Evolutionary conservation across 2,888 invertebrate species (phyloP).

Genomic region (Microplitis deprimator): DNA sequence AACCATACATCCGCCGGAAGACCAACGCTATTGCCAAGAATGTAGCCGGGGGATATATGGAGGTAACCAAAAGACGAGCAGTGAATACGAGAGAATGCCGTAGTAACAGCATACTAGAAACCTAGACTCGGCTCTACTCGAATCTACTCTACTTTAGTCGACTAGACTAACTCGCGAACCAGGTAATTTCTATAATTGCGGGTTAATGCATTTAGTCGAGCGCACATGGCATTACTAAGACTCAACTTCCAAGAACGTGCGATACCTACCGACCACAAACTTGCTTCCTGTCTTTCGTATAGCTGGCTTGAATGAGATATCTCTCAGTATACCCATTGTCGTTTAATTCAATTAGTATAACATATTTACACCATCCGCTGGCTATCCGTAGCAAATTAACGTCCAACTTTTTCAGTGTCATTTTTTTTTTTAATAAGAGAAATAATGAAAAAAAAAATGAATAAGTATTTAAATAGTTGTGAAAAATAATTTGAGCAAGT

Average conservation of each 20-base stretch:
- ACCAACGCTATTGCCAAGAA: constrained; percentile 7
- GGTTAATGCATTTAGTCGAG: constrained; percentile 62
- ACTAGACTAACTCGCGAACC: constrained; percentile 48
- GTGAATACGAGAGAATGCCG: constrained; percentile 33
- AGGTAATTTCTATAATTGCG: constrained; percentile 66
- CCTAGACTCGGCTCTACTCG: constrained; percentile 8
- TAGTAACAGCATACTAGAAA: constrained; percentile 29
- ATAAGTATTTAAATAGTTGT: neutral
- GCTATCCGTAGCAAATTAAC: neutral
- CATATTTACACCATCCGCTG: constrained; percentile 6
- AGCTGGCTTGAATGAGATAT: constrained; percentile 1
- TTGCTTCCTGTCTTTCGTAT: neutral
- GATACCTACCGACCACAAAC: constrained; percentile 58
- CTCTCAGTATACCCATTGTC: neutral
- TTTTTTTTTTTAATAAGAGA: too few relatives aligned
- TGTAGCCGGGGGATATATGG: neutral
- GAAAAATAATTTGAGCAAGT: constrained; percentile 43
- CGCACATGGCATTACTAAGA: constrained; percentile 56
- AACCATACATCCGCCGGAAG: constrained; percentile 8
- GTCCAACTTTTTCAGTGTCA: too few relatives aligned
- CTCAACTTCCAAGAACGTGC: constrained; percentile 53
- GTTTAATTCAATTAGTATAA: constrained; percentile 9
- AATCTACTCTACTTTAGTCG: neutral
- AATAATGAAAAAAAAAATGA: too few relatives aligned
- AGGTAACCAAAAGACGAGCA: constrained; percentile 1